Evolutionary conservation across 2,888 invertebrate species (phyloP).

Genomic region (Isoperla grammatica): DNA sequence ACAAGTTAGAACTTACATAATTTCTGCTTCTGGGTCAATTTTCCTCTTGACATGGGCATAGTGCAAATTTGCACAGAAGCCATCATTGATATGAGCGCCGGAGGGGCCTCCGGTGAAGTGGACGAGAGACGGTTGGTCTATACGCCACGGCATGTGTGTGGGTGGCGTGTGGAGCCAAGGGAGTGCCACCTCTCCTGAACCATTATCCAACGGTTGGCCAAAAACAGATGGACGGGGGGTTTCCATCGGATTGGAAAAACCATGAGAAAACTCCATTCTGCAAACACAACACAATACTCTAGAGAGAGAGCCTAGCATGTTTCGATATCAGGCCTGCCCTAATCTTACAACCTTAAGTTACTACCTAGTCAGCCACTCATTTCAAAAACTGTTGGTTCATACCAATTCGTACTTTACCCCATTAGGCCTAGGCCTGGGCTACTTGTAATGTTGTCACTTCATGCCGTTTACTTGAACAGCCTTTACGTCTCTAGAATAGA

Average conservation of each 20-base stretch:
- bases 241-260: constrained; percentile 8
- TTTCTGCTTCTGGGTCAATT: constrained; percentile 18
- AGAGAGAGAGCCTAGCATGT: no score
- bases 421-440: no score
- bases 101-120: constrained; percentile 21
- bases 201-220: constrained; percentile 14
- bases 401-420: no score
- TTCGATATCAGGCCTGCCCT: no score
- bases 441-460: no score
- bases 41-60: constrained; percentile 23
- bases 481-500: no score
- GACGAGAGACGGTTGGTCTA: constrained; percentile 27
- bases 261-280: constrained; percentile 17
- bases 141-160: constrained; percentile 31
- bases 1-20: constrained; percentile 15
- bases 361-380: no score
- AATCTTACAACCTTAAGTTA: no score
- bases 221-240: constrained; percentile 13
- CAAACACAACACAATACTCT: no score
- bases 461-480: no score
- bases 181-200: not conserved
- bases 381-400: no score
- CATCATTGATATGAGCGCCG: not conserved
- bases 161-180: constrained; percentile 31
- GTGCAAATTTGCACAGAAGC: not conserved